Evolutionary conservation across 2,888 invertebrate genomes (phyloP), one percentile per base, ranked within the genome.

Genomic region (Tetragonula carbonaria): DNA sequence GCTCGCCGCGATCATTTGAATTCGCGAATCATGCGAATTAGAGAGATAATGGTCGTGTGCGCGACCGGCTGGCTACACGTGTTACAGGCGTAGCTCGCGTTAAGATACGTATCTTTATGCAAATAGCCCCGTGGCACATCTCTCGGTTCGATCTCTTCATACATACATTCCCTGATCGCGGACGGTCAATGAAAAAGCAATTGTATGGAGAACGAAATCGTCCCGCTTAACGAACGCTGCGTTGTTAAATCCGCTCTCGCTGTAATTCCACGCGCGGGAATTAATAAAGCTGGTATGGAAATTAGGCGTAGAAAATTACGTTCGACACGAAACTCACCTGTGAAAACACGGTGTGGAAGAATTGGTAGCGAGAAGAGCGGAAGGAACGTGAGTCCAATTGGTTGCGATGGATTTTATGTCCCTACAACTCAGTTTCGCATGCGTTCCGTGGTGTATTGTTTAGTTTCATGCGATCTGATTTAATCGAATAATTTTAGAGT

Each of bases 51-150:
- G 78, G 78, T 45, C 45, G 65, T 66, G 72, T 33, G 11, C 65
- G 80, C 57, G 67, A 11, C 33, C 16, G 45, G n/a, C 45, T 18
- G 21, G 70, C 18, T 70, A 81, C 86, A 86, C 86, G 86, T 76
- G 86, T 78, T 78, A 74, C 51, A 51, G 45, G 55, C 28, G 23
- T n/a, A 59, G 45, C 51, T 38, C 45, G 53, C 74, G 78, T 78
- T 51, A 38, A 75, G 85, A 86, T 86, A 80, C 59, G 77, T 59
- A 86, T 85, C 85, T 78, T 53, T 78, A 85, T 81, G 85, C 81
- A 81, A 74, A 86, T 78, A 3, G 28, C 18, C 1, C 14, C 4
- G 62, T 77, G 55, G 45, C 45, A 55, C 72, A 72, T 67, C 84
- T 75, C 59, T 59, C 71, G 66, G 71, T 76, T 51, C 63, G 68